These are phyloP conservation scores for Emydura subglobosa DNA, from an alignment of 2,113 vertebrate species.

Conservation along the genomic window DNA sequence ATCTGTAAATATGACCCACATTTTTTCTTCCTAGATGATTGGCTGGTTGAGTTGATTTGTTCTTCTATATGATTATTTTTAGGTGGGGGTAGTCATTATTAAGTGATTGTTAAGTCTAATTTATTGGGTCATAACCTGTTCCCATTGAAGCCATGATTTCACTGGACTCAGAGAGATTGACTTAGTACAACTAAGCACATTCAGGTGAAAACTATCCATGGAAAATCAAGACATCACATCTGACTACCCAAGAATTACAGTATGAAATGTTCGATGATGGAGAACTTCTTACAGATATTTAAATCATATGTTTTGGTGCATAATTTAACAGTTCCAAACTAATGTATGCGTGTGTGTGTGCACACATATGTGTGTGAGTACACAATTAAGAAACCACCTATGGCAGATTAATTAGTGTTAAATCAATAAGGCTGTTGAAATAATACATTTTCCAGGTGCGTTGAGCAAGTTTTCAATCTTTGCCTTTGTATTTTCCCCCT, in stretches of 20 bases:
- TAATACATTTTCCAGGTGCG: accelerated
- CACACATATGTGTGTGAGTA: neutral
- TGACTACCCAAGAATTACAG: neutral
- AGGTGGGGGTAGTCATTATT: neutral
- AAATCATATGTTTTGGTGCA: neutral
- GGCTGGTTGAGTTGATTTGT: neutral
- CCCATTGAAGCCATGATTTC: neutral
- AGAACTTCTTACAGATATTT: neutral
- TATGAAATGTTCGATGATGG: neutral
- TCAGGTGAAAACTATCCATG: neutral
- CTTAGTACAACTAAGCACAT: neutral
- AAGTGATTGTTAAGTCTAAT: neutral
- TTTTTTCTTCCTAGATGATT: neutral
- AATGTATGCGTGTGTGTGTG: neutral
- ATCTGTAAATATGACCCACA: neutral
- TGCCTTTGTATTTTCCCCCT: neutral
- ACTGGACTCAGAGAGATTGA: neutral
- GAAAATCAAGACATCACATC: neutral
- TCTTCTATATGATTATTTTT: neutral
- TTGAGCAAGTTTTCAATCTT: neutral
- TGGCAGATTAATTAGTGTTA: neutral
- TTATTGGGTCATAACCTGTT: neutral
- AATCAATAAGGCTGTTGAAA: neutral
- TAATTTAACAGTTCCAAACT: neutral
- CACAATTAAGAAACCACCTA: neutral